These are phyloP conservation scores for Erethizon dorsatum DNA, from an alignment of 2,797 vertebrate species.

Conservation along the genomic window DNA sequence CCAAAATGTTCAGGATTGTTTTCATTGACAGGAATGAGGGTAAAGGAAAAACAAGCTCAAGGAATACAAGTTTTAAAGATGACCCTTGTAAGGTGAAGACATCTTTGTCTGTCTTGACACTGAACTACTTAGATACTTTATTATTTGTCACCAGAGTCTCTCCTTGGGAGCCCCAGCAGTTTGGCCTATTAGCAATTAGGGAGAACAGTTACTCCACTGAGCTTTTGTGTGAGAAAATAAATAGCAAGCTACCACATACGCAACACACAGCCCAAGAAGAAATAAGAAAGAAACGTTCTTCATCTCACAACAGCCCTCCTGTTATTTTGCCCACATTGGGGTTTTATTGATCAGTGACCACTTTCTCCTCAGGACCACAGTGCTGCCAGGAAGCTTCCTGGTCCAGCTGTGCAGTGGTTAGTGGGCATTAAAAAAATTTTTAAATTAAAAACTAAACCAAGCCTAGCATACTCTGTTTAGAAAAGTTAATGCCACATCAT, in stretches of 20 bases:
- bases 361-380: conserved; percentile 25
- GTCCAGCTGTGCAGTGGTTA: conserved; percentile 13
- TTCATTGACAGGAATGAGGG: background rate
- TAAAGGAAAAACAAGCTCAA: conserved; percentile 65
- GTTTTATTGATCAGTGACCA: conserved; percentile 61
- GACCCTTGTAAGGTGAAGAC: conserved; percentile 81
- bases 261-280: conserved; percentile 30
- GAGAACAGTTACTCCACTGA: conserved; percentile 85
- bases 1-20: conserved; percentile 24
- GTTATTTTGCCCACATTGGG: conserved; percentile 43
- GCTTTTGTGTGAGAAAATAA: conserved; percentile 86
- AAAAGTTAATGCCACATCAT: conserved; percentile 35
- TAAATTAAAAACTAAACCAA: background rate
- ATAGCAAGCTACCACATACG: conserved; percentile 79
- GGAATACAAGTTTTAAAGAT: conserved; percentile 79
- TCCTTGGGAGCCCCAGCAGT: conserved; percentile 87
- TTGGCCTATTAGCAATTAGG: conserved; percentile 88
- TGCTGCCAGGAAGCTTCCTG: conserved; percentile 47
- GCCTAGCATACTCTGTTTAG: background rate
- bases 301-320: conserved; percentile 20
- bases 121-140: conserved; percentile 87
- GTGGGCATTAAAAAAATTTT: background rate
- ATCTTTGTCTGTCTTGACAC: conserved; percentile 87
- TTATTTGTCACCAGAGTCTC: conserved; percentile 89
- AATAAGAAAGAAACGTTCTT: conserved; percentile 29